Evolutionary conservation across 2,113 vertebrate species (phyloP).

Genomic region (Gymnogyps californianus): DNA sequence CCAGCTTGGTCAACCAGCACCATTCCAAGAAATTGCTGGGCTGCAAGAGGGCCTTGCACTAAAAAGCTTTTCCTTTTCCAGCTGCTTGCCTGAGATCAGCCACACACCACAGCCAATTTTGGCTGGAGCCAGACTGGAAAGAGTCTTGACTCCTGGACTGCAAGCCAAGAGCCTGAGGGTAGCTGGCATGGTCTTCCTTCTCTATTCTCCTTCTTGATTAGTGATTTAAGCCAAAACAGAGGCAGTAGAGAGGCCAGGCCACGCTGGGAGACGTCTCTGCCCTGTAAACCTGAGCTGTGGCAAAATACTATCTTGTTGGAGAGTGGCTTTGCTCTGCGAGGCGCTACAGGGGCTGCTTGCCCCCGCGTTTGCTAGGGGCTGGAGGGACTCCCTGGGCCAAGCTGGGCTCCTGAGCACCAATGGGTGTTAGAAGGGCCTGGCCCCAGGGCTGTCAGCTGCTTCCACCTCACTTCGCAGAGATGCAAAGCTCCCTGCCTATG

Average conservation of each 20-base stretch:
- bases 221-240: constrained; percentile 8
- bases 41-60: not conserved
- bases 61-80: not conserved
- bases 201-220: not conserved
- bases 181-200: not conserved
- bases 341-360: not conserved
- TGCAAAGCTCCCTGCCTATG: not conserved
- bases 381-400: not conserved
- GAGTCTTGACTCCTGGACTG: not conserved
- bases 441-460: not conserved
- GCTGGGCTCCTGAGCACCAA: not conserved
- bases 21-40: not conserved
- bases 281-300: not conserved
- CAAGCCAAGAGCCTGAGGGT: constrained; percentile 20
- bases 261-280: not conserved
- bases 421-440: not conserved
- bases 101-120: not conserved
- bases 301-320: accelerated
- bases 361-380: not conserved
- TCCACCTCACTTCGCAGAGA: not conserved
- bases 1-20: not conserved
- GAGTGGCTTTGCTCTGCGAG: not conserved
- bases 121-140: not conserved
- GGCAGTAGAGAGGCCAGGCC: not conserved
- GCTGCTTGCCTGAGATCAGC: constrained; percentile 4